phyloP scores from a whole-genome alignment of 2,797 vertebrate species.

The Ptychobarbus kaznakovi region DNA sequence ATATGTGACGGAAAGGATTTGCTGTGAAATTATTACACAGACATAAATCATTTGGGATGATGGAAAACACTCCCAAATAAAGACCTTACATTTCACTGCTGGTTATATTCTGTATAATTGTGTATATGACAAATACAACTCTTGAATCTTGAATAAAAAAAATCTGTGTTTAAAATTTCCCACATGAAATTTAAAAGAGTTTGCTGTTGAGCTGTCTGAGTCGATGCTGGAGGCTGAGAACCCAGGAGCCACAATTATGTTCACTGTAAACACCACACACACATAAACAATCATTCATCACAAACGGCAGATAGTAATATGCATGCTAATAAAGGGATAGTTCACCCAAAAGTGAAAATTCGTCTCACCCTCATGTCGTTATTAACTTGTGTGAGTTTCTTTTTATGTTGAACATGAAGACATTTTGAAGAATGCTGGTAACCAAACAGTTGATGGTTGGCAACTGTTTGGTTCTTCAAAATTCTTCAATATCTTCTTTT shows the following conservation, averaged over 20 bases:
- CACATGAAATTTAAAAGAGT: conserved; percentile 1
- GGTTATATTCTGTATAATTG: no score
- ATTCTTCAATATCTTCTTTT: neutral
- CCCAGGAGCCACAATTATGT: neutral
- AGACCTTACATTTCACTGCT: neutral
- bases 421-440: neutral
- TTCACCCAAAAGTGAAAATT: neutral
- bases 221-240: neutral
- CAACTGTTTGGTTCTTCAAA: neutral
- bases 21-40: conserved; percentile 36
- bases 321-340: neutral
- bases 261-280: conserved; percentile 16
- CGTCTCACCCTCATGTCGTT: neutral
- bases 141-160: neutral
- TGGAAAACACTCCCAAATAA: conserved; percentile 11
- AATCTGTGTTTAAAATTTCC: neutral
- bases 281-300: neutral
- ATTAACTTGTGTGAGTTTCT: neutral
- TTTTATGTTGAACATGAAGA: neutral
- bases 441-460: neutral
- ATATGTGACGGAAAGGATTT: conserved; percentile 20
- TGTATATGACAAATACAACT: no score
- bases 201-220: neutral
- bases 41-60: conserved; percentile 27
- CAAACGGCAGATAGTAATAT: neutral